Conservation (phyloP, 2,888 invertebrate genomes). For the Noctuana brunneofusca region DNA sequence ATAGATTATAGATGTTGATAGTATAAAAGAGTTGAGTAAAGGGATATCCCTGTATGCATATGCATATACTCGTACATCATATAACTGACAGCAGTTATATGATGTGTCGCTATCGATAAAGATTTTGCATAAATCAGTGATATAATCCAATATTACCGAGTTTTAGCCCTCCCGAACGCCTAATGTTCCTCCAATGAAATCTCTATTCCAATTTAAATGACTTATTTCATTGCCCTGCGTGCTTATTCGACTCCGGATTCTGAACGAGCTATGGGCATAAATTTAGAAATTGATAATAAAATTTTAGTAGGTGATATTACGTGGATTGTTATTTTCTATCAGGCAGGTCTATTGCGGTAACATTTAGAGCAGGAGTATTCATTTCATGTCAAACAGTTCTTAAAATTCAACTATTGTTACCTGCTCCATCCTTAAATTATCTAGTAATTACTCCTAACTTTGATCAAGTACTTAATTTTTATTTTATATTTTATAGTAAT, state of each 20-base stretch:
- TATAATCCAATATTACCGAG: slow-evolving; percentile 79
- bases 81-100: too few relatives aligned
- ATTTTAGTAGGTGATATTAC: slow-evolving; percentile 67
- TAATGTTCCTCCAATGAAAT: slow-evolving; percentile 76
- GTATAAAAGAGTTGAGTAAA: too few relatives aligned
- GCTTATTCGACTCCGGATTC: slow-evolving; percentile 50
- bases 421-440: too few relatives aligned
- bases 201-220: slow-evolving; percentile 81
- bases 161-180: slow-evolving; percentile 64
- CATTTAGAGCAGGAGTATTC: slow-evolving; percentile 7
- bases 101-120: too few relatives aligned
- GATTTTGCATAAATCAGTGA: slow-evolving; percentile 81
- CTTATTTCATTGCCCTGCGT: slow-evolving; percentile 78
- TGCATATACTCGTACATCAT: too few relatives aligned
- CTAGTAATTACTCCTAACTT: too few relatives aligned
- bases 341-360: slow-evolving; percentile 14
- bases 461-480: too few relatives aligned
- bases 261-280: slow-evolving; percentile 63
- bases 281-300: slow-evolving; percentile 77
- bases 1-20: too few relatives aligned
- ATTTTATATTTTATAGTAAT: too few relatives aligned
- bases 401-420: neutral
- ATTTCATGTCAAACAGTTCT: slow-evolving; percentile 1
- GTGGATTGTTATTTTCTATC: slow-evolving; percentile 58
- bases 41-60: too few relatives aligned